Percentiles rank a stretch among this genome's conserved stretches.
Evolutionary conservation across 1,140 invertebrate genomes (phyloP).

Genomic region (Aphelenchoides avenae): DNA sequence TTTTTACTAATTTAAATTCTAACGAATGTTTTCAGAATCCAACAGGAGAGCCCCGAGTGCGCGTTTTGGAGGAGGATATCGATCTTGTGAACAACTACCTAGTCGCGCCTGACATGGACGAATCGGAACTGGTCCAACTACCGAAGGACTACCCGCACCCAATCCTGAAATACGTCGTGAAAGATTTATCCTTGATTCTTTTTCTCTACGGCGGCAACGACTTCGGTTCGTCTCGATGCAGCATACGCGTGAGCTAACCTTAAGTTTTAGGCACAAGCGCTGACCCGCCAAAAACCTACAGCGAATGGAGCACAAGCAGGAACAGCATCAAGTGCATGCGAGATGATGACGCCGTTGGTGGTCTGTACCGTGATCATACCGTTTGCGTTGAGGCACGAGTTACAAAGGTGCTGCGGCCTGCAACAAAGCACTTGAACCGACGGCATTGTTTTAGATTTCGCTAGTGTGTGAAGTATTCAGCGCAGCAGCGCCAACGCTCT

Average conservation of each 20-base stretch:
- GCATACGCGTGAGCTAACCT: constrained; percentile 1
- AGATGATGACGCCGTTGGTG: constrained; percentile 31
- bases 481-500: constrained; percentile 26
- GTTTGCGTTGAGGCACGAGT: constrained; percentile 34
- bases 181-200: constrained; percentile 34
- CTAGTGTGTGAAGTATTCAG: constrained; percentile 32
- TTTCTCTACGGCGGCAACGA: constrained; percentile 45
- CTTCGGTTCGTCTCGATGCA: constrained; percentile 30
- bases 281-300: constrained; percentile 29
- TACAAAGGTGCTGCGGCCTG: constrained; percentile 14
- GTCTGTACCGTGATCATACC: constrained; percentile 42
- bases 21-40: constrained; percentile 18
- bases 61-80: constrained; percentile 14
- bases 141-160: constrained; percentile 24
- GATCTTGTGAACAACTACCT: constrained; percentile 6
- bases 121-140: constrained; percentile 8
- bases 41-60: constrained; percentile 30
- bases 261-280: constrained; percentile 3
- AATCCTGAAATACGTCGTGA: constrained; percentile 20
- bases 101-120: constrained; percentile 1
- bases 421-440: constrained; percentile 18
- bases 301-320: constrained; percentile 32
- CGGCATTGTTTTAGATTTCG: constrained; percentile 31
- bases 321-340: constrained; percentile 12
- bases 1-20: constrained; percentile 8